A percentile compares a stretch with the other conserved stretches of the same genome.
These are phyloP conservation scores for Raja brachyura DNA, from an alignment of 2,113 vertebrate species.

Conservation along the genomic window DNA sequence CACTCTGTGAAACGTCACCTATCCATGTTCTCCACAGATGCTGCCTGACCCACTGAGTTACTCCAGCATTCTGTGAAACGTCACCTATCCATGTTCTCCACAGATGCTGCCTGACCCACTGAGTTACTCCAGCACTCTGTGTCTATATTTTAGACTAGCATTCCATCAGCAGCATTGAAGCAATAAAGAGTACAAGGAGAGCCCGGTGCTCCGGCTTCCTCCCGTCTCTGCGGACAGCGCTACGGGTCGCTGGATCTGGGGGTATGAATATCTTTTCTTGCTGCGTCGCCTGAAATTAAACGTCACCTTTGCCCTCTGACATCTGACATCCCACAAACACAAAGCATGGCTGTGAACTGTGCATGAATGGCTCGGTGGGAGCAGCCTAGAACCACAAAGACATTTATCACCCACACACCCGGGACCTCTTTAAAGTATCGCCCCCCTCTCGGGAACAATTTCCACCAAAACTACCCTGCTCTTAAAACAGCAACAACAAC, in stretches of 20 bases:
- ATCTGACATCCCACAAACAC: not conserved
- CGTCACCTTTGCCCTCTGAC: slow-evolving; percentile 14
- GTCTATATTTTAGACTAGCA: too few relatives aligned
- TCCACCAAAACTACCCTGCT: not conserved
- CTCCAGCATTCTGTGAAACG: too few relatives aligned
- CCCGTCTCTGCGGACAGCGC: too few relatives aligned
- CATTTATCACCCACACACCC: not conserved
- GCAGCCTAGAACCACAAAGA: not conserved
- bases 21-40: too few relatives aligned
- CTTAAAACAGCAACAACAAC: not conserved
- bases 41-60: too few relatives aligned
- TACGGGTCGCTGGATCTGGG: not conserved
- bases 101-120: not conserved
- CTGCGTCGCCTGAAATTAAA: not conserved
- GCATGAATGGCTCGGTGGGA: not conserved
- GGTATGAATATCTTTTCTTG: not conserved
- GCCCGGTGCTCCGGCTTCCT: not conserved
- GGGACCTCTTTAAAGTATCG: not conserved
- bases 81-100: not conserved
- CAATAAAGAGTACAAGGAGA: not conserved
- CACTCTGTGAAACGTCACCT: too few relatives aligned
- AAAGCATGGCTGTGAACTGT: not conserved
- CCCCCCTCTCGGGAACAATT: not conserved
- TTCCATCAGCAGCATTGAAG: not conserved
- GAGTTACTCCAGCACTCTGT: too few relatives aligned